Percentiles rank a stretch among this genome's conserved stretches.
phyloP scores from a whole-genome alignment of 1,140 invertebrate species.

The Drosophila rhopaloa region DNA sequence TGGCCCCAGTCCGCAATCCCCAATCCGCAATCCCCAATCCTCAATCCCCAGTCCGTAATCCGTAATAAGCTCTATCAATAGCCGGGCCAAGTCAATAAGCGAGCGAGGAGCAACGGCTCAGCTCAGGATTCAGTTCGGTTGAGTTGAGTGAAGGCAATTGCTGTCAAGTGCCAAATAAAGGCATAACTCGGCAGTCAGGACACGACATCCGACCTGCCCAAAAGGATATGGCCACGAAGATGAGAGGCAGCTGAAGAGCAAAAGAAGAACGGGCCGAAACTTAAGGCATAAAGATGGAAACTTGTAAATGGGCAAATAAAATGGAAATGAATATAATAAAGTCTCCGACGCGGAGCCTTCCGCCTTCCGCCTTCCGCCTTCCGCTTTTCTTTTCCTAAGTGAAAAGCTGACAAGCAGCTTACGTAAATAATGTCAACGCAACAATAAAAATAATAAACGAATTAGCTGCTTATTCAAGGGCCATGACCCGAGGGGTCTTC shows the following conservation, averaged over 20 bases:
- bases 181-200: slow-evolving; percentile 61
- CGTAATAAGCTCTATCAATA: slow-evolving; percentile 63
- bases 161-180: slow-evolving; percentile 73
- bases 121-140: slow-evolving; percentile 15
- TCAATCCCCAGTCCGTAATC: slow-evolving; percentile 24
- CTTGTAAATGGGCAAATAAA: slow-evolving; percentile 82
- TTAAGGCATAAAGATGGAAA: slow-evolving; percentile 54
- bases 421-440: slow-evolving; percentile 82
- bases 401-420: slow-evolving; percentile 82
- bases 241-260: background rate
- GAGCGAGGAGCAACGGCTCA: slow-evolving; percentile 15
- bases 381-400: slow-evolving; percentile 40
- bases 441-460: slow-evolving; percentile 83
- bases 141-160: slow-evolving; percentile 34
- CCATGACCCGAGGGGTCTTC: slow-evolving; percentile 24
- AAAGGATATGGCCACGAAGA: slow-evolving; percentile 17
- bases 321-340: slow-evolving; percentile 81
- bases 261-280: background rate
- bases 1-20: background rate
- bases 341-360: slow-evolving; percentile 40
- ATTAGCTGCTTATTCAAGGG: slow-evolving; percentile 76
- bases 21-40: background rate
- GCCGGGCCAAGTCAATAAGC: slow-evolving; percentile 64
- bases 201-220: slow-evolving; percentile 21
- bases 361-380: slow-evolving; percentile 9